Evolutionary conservation across 2,888 invertebrate species (phyloP), one percentile per base, ranked within the genome.

Genomic region (Rugalucina vietnamica): DNA sequence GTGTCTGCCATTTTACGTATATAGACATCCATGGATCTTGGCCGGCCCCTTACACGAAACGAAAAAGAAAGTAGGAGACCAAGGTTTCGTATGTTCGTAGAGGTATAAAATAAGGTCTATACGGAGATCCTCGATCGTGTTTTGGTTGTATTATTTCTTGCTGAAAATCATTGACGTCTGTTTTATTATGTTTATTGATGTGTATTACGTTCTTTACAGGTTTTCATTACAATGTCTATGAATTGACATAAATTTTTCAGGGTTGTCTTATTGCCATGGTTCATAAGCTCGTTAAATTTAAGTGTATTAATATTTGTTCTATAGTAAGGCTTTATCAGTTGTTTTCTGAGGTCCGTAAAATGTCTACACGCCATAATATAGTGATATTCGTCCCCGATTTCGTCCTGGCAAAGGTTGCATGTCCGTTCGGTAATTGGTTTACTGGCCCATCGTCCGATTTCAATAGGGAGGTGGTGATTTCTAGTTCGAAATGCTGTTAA

Each of bases 381-480:
- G 34, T 74, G 54, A 54, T 32, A 54, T 50, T 74, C 74, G 34
- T 74, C 74, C 27, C 50, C 54, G 27, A 74, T n/a, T 14, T 54
- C 54, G 24, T 14, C 21, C 1, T 74, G 10, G 24, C 50, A 74
- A 12, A 54, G 50, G 12, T 29, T 29, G 24, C 74, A 74, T 39
- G 32, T 50, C 29, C 74, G 27, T 24, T 74, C 54, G 10, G 12
- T 14, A 29, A 50, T 3, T n/a, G 50, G 43, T n/a, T 54, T 54
- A 29, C 49, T 74, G 14, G 21, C 21, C 54, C 74, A 74, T 54
- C 74, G 27, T 50, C 74, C 74, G 21, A 12, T 50, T 27, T 74
- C 74, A 54, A 74, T 74, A 24, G 74, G 74, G 29, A 74, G n/a
- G 21, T 27, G 49, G n/a, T 74, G 74, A 29, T 74, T 74, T 18